Percentiles rank a stretch among this genome's conserved stretches.
Conservation (phyloP, 2,797 vertebrate genomes). For the Sphaeramia orbicularis region DNA sequence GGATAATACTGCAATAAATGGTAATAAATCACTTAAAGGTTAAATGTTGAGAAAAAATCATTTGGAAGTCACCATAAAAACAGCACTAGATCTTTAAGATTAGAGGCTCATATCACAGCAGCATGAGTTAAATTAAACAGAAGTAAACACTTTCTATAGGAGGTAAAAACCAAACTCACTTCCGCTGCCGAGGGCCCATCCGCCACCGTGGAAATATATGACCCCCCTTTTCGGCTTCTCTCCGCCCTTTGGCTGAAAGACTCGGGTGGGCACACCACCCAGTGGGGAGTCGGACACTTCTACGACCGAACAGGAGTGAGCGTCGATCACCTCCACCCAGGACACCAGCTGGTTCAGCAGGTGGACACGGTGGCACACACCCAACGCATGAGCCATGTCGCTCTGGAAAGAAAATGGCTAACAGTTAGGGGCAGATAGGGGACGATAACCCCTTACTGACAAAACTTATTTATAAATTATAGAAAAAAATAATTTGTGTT, state of each 20-base stretch:
- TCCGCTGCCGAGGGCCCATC: conserved; percentile 93
- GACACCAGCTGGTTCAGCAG: conserved; percentile 86
- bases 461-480: no score
- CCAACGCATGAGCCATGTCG: conserved; percentile 87
- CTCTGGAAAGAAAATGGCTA: conserved; percentile 80
- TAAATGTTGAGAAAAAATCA: no score
- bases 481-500: no score
- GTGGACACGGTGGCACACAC: conserved; percentile 88
- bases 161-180: conserved; percentile 81
- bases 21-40: no score
- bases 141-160: no score
- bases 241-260: conserved; percentile 86
- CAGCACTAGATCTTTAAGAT: no score
- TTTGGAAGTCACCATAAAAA: no score
- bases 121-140: no score
- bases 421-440: background rate
- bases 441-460: background rate
- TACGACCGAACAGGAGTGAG: conserved; percentile 80
- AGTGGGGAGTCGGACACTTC: conserved; percentile 88
- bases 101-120: no score
- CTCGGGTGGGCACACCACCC: conserved; percentile 88
- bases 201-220: conserved; percentile 94
- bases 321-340: conserved; percentile 85
- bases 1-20: no score
- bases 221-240: conserved; percentile 84